Percentiles rank a stretch among this genome's conserved stretches.
phyloP scores from a whole-genome alignment of 2,113 vertebrate genomes.

The Aplodontia rufa region DNA sequence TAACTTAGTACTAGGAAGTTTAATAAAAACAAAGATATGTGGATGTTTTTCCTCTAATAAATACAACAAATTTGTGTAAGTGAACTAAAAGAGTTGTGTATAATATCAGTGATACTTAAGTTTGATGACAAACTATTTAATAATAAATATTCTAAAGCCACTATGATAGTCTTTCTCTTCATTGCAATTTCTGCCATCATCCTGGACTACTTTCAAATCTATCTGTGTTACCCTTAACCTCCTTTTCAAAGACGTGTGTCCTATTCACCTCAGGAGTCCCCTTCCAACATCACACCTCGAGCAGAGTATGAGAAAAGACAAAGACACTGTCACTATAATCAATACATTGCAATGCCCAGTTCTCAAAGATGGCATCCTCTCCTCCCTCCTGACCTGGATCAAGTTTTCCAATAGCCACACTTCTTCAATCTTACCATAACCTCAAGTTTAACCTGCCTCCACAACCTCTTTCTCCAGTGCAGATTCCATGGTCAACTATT shows the following conservation, averaged over 20 bases:
- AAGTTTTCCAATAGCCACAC: background rate
- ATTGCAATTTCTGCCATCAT: background rate
- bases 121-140: background rate
- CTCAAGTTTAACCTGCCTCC: background rate
- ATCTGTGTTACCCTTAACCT: background rate
- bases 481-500: no score
- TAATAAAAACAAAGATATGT: background rate
- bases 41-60: background rate
- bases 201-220: background rate
- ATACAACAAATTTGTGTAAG: background rate
- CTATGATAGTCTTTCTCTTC: background rate
- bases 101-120: background rate
- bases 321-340: background rate
- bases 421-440: background rate
- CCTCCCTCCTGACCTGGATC: background rate
- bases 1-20: background rate
- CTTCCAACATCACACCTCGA: background rate
- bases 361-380: background rate
- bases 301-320: background rate
- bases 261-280: no score
- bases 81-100: background rate
- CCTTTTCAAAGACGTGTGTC: background rate
- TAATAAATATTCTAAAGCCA: background rate
- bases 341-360: no score
- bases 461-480: background rate